Evolutionary conservation across 2,888 invertebrate genomes (phyloP).

Genomic region (Acrobasis consociella): DNA sequence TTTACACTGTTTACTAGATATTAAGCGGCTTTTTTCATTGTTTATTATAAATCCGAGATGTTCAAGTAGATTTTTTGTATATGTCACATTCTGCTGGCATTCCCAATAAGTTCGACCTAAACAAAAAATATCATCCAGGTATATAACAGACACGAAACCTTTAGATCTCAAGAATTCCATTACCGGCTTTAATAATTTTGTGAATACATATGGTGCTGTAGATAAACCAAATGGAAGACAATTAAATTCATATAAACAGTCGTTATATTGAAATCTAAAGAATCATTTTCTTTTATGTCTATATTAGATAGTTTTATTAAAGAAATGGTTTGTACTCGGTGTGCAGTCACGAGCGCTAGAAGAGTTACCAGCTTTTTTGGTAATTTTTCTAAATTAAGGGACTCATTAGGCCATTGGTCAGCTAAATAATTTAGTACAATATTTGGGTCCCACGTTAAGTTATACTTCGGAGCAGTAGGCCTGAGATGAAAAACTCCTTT

Average conservation of each 20-base stretch:
- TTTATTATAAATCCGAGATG: constrained; percentile 12
- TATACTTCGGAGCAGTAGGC: constrained; percentile 16
- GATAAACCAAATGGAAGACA: constrained; percentile 23
- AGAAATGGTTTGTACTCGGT: no score
- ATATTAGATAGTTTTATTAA: no score
- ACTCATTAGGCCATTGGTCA: constrained; percentile 19
- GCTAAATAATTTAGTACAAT: constrained; percentile 12
- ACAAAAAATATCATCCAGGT: constrained; percentile 5
- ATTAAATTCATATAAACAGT: constrained; percentile 20
- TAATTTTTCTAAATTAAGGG: constrained; percentile 6
- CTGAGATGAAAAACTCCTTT: constrained; percentile 18
- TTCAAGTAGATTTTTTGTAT: background rate
- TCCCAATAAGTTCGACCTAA: background rate
- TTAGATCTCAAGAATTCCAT: constrained; percentile 6
- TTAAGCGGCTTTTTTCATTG: constrained; percentile 7
- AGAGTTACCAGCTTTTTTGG: no score
- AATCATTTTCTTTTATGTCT: no score
- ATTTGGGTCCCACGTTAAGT: constrained; percentile 14
- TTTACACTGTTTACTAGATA: background rate
- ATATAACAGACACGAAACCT: background rate
- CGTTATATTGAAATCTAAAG: no score
- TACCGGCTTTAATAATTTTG: constrained; percentile 20
- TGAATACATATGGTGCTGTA: constrained; percentile 19
- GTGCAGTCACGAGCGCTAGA: no score
- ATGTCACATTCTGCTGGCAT: background rate